phyloP scores from a whole-genome alignment of 2,113 vertebrate species.

The Corydoras maculifer region DNA sequence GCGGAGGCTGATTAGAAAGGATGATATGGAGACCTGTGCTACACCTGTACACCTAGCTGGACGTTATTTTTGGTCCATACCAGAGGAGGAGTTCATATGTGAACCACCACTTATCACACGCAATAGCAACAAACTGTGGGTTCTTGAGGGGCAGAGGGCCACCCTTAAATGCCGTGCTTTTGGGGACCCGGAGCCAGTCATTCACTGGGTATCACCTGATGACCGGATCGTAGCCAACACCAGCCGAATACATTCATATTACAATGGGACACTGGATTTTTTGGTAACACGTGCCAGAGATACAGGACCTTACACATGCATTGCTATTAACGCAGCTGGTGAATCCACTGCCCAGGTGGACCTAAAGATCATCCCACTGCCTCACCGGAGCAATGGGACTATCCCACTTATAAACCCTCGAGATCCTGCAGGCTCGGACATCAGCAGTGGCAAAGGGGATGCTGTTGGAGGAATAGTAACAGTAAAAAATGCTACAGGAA shows the following conservation, averaged over 20 bases:
- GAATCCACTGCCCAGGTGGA: slow-evolving; percentile 81
- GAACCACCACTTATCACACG: slow-evolving; percentile 87
- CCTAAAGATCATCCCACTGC: slow-evolving; percentile 81
- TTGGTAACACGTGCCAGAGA: slow-evolving; percentile 76
- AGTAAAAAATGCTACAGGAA: slow-evolving; percentile 47
- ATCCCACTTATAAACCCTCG: slow-evolving; percentile 46
- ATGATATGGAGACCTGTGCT: slow-evolving; percentile 88
- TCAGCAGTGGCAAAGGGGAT: slow-evolving; percentile 53
- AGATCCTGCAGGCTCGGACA: slow-evolving; percentile 68
- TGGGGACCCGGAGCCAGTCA: slow-evolving; percentile 77
- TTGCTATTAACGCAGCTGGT: slow-evolving; percentile 83
- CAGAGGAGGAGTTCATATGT: slow-evolving; percentile 85
- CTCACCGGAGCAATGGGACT: slow-evolving; percentile 72
- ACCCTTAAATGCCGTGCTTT: slow-evolving; percentile 78
- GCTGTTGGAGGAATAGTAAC: slow-evolving; percentile 48
- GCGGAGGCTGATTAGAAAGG: slow-evolving; percentile 70
- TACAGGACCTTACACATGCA: slow-evolving; percentile 81
- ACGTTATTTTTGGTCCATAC: slow-evolving; percentile 87
- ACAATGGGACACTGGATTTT: slow-evolving; percentile 83
- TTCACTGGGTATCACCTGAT: slow-evolving; percentile 88
- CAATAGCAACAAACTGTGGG: slow-evolving; percentile 83
- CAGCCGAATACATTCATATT: slow-evolving; percentile 75
- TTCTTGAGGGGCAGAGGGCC: slow-evolving; percentile 83
- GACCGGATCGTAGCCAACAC: slow-evolving; percentile 82
- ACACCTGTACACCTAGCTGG: slow-evolving; percentile 74